A percentile compares a stretch with the other conserved stretches of the same genome.
Evolutionary conservation across 2,888 invertebrate species (phyloP).

Genomic region (Nycteola revayana): DNA sequence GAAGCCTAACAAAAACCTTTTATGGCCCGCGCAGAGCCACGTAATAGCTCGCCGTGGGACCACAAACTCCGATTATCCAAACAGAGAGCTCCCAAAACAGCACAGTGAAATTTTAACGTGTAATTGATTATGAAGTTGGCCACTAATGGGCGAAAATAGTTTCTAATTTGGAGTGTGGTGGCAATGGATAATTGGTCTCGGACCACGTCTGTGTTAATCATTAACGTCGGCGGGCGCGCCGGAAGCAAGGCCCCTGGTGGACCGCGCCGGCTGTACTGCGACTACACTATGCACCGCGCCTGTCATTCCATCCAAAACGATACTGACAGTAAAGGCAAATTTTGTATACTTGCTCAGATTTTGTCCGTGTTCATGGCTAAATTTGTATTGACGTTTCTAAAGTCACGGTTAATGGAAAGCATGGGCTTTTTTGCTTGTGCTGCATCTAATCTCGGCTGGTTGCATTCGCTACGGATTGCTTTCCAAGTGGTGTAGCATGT

Average conservation of each 20-base stretch:
- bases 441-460: slow-evolving; percentile 67
- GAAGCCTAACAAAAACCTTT: slow-evolving; percentile 72
- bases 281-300: slow-evolving; percentile 1
- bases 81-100: slow-evolving; percentile 73
- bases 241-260: slow-evolving; percentile 48
- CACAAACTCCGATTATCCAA: slow-evolving; percentile 80
- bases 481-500: slow-evolving; percentile 67
- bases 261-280: slow-evolving; percentile 24
- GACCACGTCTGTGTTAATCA: slow-evolving; percentile 70
- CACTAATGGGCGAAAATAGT: slow-evolving; percentile 80
- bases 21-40: slow-evolving; percentile 57
- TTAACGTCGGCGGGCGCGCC: slow-evolving; percentile 54
- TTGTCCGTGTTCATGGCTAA: slow-evolving; percentile 40
- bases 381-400: slow-evolving; percentile 73
- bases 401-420: slow-evolving; percentile 73
- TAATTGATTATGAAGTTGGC: slow-evolving; percentile 81
- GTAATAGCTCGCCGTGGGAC: slow-evolving; percentile 77
- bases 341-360: slow-evolving; percentile 4
- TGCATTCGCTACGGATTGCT: slow-evolving; percentile 72
- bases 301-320: too few relatives aligned
- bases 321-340: not conserved
- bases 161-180: slow-evolving; percentile 77
- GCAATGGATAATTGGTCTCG: slow-evolving; percentile 71
- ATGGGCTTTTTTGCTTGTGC: slow-evolving; percentile 66
- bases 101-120: slow-evolving; percentile 76